Evolutionary conservation across 2,888 invertebrate species (phyloP).

Genomic region (Agrotis segetum): DNA sequence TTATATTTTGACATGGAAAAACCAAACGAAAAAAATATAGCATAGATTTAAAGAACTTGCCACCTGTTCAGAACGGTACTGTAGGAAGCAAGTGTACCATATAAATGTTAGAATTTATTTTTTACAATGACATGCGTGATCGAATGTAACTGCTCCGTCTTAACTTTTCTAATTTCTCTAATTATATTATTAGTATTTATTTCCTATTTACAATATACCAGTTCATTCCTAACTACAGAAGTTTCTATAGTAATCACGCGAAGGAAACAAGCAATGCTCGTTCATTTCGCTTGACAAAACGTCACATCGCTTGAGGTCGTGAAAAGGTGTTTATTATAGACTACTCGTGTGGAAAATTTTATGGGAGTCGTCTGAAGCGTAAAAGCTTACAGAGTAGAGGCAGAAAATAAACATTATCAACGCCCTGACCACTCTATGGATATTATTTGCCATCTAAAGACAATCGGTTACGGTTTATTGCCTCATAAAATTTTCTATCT

Average conservation of each 20-base stretch:
- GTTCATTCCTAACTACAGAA: too few relatives aligned
- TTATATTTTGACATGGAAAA: too few relatives aligned
- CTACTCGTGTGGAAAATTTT: slow-evolving; percentile 23
- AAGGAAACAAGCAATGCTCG: background rate
- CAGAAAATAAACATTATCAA: background rate
- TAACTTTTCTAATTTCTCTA: too few relatives aligned
- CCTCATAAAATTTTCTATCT: background rate
- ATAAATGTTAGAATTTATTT: too few relatives aligned
- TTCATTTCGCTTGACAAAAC: background rate
- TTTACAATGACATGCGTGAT: too few relatives aligned
- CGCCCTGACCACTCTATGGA: background rate
- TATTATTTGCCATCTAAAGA: background rate
- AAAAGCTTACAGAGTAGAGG: slow-evolving; percentile 3
- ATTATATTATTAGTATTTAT: too few relatives aligned
- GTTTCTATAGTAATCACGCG: background rate
- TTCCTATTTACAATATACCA: too few relatives aligned
- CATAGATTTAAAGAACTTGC: too few relatives aligned
- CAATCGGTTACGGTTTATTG: slow-evolving; percentile 1
- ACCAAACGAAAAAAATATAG: too few relatives aligned
- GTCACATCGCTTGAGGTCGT: background rate
- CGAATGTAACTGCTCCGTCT: too few relatives aligned
- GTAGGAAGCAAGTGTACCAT: too few relatives aligned
- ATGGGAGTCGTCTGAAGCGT: background rate
- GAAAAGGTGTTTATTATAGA: background rate
- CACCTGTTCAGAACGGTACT: too few relatives aligned